Evolutionary conservation across 2,888 invertebrate genomes (phyloP).

Genomic region (Mesorhabditis sp.): DNA sequence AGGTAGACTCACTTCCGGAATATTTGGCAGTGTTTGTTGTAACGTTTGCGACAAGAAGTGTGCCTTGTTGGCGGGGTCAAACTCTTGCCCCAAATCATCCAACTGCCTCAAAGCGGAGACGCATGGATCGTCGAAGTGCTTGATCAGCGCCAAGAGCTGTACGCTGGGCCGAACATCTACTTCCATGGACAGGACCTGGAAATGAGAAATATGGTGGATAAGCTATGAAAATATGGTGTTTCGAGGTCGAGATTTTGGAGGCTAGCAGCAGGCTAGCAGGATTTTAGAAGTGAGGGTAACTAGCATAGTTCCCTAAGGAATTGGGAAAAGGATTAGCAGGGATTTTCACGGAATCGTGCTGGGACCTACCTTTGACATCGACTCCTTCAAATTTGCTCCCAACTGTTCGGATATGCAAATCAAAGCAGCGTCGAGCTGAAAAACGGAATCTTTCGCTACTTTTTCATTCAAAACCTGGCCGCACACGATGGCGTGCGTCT

Average conservation of each 20-base stretch:
- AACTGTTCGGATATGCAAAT: conserved; percentile 66
- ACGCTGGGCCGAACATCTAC: conserved; percentile 83
- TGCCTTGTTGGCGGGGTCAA: conserved; percentile 80
- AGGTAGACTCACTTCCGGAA: conserved; percentile 36
- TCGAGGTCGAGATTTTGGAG: conserved; percentile 55
- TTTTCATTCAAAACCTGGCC: conserved; percentile 70
- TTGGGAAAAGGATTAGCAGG: not conserved
- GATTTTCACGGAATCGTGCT: not conserved
- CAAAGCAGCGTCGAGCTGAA: conserved; percentile 52
- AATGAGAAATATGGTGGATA: too few relatives aligned
- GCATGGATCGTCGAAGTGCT: conserved; percentile 75
- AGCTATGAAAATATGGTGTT: too few relatives aligned
- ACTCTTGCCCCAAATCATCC: conserved; percentile 81
- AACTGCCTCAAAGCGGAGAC: conserved; percentile 87
- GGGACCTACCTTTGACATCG: conserved; percentile 23
- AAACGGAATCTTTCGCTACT: not conserved
- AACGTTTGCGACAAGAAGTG: conserved; percentile 78
- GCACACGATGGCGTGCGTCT: conserved; percentile 82
- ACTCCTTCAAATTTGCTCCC: conserved; percentile 64
- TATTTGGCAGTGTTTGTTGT: conserved; percentile 39
- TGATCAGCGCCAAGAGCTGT: conserved; percentile 77
- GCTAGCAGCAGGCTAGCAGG: not conserved
- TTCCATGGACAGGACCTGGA: conserved; percentile 60
- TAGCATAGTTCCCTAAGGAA: too few relatives aligned
- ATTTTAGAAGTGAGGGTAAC: too few relatives aligned